Evolutionary conservation across 2,888 invertebrate species (phyloP).

Genomic region (Eristalis arbustorum): DNA sequence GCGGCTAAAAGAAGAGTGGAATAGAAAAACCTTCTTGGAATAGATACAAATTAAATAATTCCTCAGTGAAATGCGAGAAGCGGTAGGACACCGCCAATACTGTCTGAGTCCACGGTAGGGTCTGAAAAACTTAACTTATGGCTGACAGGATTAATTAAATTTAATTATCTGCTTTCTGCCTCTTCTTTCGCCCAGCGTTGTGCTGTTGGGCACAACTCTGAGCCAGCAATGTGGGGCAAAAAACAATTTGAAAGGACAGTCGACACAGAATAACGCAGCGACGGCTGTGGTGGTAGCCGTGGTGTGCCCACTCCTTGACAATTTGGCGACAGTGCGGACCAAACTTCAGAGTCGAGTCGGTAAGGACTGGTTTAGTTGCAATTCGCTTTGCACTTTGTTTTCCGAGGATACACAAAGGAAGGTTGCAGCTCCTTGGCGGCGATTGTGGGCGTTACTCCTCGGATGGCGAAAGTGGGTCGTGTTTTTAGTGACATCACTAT

Average conservation of each 20-base stretch:
- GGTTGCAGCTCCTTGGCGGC: constrained; percentile 35
- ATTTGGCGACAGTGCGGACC: constrained; percentile 64
- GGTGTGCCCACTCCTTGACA: constrained; percentile 26
- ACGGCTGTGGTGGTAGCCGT: neutral
- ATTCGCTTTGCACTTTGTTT: constrained; percentile 56
- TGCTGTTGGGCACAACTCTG: neutral
- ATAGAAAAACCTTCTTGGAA: constrained; percentile 34
- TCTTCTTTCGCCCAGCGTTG: neutral
- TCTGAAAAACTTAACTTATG: constrained; percentile 61
- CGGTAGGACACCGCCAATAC: constrained; percentile 9
- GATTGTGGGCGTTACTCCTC: constrained; percentile 22
- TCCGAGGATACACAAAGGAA: constrained; percentile 42
- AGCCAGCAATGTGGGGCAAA: constrained; percentile 1
- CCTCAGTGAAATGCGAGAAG: constrained; percentile 56
- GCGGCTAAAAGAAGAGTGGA: neutral
- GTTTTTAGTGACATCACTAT: constrained; percentile 13
- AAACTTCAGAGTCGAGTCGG: constrained; percentile 50
- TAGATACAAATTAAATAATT: constrained; percentile 69
- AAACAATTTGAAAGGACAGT: constrained; percentile 33
- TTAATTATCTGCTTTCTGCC: constrained; percentile 64
- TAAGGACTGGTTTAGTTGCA: constrained; percentile 48
- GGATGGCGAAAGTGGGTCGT: constrained; percentile 5
- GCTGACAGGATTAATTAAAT: constrained; percentile 71
- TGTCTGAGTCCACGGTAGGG: constrained; percentile 9
- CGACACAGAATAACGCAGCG: constrained; percentile 2